phyloP scores from a whole-genome alignment of 2,113 vertebrate species.

The Trachemys scripta region DNA sequence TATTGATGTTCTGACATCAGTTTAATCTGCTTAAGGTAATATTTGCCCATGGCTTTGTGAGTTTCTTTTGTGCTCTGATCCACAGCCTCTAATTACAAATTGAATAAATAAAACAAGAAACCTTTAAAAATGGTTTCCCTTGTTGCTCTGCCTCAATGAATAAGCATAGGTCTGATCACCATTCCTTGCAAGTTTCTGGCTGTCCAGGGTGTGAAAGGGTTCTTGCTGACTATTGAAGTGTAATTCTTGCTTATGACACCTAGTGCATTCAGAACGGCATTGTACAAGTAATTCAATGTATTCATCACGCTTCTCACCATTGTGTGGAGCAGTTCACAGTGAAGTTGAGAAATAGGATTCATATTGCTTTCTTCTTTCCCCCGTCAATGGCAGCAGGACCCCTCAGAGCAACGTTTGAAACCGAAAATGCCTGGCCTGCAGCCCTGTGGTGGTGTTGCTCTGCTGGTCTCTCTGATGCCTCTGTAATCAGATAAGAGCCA shows the following conservation, averaged over 20 bases:
- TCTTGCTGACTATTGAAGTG: constrained; percentile 40
- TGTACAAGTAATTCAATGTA: constrained; percentile 32
- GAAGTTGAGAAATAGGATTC: constrained; percentile 34
- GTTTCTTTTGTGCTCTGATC: neutral
- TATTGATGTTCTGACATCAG: constrained; percentile 39
- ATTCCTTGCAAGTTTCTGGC: constrained; percentile 43
- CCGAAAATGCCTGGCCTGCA: constrained; percentile 27
- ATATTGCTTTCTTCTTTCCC: constrained; percentile 26
- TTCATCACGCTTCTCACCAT: neutral
- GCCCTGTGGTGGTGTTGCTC: constrained; percentile 11
- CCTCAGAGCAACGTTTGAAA: constrained; percentile 24
- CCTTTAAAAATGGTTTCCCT: constrained; percentile 12
- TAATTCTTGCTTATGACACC: constrained; percentile 52
- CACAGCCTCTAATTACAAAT: constrained; percentile 31
- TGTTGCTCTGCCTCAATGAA: constrained; percentile 34
- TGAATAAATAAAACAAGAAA: constrained; percentile 17
- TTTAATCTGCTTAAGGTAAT: constrained; percentile 38
- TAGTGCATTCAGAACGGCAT: constrained; percentile 30
- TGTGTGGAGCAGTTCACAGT: neutral
- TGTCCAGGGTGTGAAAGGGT: constrained; percentile 26
- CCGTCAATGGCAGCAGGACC: neutral
- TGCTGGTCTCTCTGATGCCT: constrained; percentile 18
- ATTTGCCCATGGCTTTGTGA: constrained; percentile 19
- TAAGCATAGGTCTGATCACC: constrained; percentile 12
- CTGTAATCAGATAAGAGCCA: constrained; percentile 15